Base-by-base conservation (phyloP, 2,888 invertebrate genomes). In the Drosophila barbarae region DNA sequence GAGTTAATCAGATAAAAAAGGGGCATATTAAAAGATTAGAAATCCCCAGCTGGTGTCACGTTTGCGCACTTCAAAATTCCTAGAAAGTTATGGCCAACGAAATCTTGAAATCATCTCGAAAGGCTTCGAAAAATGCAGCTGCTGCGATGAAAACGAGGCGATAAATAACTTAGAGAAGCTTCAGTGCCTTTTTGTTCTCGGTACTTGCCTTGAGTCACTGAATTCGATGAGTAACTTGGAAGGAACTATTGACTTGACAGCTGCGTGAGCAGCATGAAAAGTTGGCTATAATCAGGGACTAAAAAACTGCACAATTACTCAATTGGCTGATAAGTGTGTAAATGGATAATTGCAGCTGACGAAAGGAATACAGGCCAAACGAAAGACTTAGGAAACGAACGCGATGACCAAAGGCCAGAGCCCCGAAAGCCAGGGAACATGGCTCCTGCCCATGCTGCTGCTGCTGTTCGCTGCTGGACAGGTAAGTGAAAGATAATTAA, bases 321-420 rank as follows among this genome's bases (percentile, higher is more conserved):
- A 72, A 60, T 64, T 75, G 53, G 46, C 39, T 73, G 72, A 79
- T 74, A 69, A 76, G 76, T 58, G 55, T 55, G 36, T 35, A 60
- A 69, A 50, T 41, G 57, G 49, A 49, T 71, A 60, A 70, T 80
- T 77, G 66, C 79, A 82, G 79, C 59, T 72, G 54, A n/a, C 58
- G 61, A 63, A 57, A 75, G 72, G 80, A 75, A 82, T 60, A 63
- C 56, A 39, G 28, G 7, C 59, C 61, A 26, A 74, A 76, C 72
- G 71, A 85, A 86, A 79, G 82, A 84, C 81, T 81, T 55, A 74
- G 74, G 75, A 73, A 77, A 76, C 85, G 64, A 80, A 85, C 86
- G 73, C 56, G 66, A 76, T 76, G 76, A 70, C 71, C 57, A 69
- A 68, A 69, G 65, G 51, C 64, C 65, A 63, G 68, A 60, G 60